Percentiles rank a stretch among this genome's conserved stretches.
Evolutionary conservation across 2,888 invertebrate genomes (phyloP).

Genomic region (Lithophane ornitopus): DNA sequence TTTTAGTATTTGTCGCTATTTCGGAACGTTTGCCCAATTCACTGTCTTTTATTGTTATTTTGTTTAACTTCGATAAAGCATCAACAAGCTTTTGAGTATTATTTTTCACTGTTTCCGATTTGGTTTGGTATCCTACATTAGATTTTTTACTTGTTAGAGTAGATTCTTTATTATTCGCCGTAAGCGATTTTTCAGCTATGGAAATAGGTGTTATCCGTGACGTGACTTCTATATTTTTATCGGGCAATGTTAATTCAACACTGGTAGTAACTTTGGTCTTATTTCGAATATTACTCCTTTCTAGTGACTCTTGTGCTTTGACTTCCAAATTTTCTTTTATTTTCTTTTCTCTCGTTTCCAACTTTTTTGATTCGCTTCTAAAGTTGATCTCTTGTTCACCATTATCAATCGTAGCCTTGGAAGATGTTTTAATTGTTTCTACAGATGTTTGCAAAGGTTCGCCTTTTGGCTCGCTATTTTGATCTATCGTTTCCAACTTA

Average conservation of each 20-base stretch:
- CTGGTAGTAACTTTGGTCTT: neutral
- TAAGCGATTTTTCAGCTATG: neutral
- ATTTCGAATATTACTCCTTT: neutral
- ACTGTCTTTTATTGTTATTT: neutral
- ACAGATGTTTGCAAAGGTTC: neutral
- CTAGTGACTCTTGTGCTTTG: neutral
- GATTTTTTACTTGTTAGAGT: neutral
- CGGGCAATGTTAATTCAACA: neutral
- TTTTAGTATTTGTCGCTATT: constrained; percentile 10
- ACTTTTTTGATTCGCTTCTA: neutral
- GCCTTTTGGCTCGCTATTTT: neutral
- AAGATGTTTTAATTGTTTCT: constrained; percentile 4
- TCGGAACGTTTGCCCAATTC: neutral
- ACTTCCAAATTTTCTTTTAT: neutral
- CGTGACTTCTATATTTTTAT: neutral
- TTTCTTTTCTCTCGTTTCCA: too few species aligned
- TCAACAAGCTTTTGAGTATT: constrained; percentile 1
- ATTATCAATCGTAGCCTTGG: too few species aligned
- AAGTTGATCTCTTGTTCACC: neutral
- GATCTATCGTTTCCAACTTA: constrained; percentile 1
- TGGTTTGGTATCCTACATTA: neutral
- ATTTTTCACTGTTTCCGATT: constrained; percentile 4
- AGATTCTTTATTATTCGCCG: neutral
- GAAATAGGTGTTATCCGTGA: neutral
- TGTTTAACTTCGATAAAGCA: neutral